Conservation (phyloP, 2,888 invertebrate genomes). For the Drosophila helvetica region DNA sequence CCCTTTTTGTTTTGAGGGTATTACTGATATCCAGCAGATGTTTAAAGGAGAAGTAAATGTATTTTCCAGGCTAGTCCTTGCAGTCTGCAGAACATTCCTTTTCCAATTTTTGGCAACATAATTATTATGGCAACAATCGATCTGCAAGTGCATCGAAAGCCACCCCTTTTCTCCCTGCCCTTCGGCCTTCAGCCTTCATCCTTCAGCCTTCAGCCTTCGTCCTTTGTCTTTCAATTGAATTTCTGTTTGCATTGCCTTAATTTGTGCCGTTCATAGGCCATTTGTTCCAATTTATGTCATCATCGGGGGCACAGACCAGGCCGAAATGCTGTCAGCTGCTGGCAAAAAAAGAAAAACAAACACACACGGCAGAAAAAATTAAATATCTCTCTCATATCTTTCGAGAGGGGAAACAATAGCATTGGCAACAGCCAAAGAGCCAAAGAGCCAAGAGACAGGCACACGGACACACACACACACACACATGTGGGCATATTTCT, state of each 20-base stretch:
- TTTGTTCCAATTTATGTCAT: conserved; percentile 80
- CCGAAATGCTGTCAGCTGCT: conserved; percentile 69
- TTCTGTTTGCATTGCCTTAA: conserved; percentile 74
- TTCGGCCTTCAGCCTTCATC: too few relatives aligned
- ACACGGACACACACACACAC: background rate
- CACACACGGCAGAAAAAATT: background rate
- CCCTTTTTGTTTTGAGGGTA: background rate
- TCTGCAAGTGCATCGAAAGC: background rate
- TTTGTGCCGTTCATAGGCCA: conserved; percentile 77
- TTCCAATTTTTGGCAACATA: too few relatives aligned
- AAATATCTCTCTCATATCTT: conserved; percentile 6
- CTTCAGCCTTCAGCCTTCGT: too few relatives aligned
- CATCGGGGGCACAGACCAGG: conserved; percentile 55
- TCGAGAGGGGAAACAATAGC: conserved; percentile 37
- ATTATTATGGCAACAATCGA: too few relatives aligned
- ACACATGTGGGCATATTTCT: conserved; percentile 67
- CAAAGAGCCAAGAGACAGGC: too few relatives aligned
- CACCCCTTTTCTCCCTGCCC: background rate
- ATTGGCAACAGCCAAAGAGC: conserved; percentile 6
- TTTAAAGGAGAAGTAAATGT: too few relatives aligned
- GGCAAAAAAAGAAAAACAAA: conserved; percentile 1
- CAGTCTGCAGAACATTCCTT: too few relatives aligned
- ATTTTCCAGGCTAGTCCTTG: too few relatives aligned
- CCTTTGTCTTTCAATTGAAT: conserved; percentile 70
- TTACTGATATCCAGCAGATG: background rate